Base-by-base conservation (phyloP, 2,888 invertebrate genomes). In the Aleiodes leptofemur region DNA sequence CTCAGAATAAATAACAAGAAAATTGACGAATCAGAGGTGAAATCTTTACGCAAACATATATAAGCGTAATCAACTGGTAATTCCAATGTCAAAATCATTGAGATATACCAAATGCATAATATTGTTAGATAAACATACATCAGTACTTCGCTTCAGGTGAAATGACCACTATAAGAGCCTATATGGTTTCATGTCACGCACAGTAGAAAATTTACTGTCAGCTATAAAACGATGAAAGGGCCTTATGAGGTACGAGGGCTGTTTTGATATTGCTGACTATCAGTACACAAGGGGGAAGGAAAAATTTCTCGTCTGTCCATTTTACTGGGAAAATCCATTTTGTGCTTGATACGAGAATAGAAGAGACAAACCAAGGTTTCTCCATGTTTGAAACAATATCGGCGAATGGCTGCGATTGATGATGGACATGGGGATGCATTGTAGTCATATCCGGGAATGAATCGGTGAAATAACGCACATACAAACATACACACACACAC, bases 171-270 rank as follows among this genome's bases (percentile, higher is more conserved):
- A 48, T 59, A 77, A 69, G 77, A 73, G 16, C 16, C 16, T 16
- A 53, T 53, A 75, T 74, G 69, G 73, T 76, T 61, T 74, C 72
- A 69, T 53, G 57, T 69, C 74, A 71, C 72, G 64, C 74, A 73
- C 69, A 55, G 53, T 61, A 68, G 69, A 56, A 72, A 78, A 78
- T 78, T 78, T 77, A 77, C 72, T 69, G 72, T 69, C 34, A 31
- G 78, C 73, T 69, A 72, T 78, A 78, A 78, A 78, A 77, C 78
- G 73, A 76, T 74, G 73, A 61, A 50, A 43, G 43, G 74, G 57
- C 70, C 71, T 38, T 43, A 43, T 38, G 53, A 23, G 69, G 53
- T 38, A 13, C 55, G 59, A 56, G 69, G 61, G 69, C 14, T 31
- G 66, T 34, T 75, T 61, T 68, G 76, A 76, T 69, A 78, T 74